Evolutionary conservation across 2,888 invertebrate genomes (phyloP), one percentile per base, ranked within the genome.

Genomic region (Leucania comma): DNA sequence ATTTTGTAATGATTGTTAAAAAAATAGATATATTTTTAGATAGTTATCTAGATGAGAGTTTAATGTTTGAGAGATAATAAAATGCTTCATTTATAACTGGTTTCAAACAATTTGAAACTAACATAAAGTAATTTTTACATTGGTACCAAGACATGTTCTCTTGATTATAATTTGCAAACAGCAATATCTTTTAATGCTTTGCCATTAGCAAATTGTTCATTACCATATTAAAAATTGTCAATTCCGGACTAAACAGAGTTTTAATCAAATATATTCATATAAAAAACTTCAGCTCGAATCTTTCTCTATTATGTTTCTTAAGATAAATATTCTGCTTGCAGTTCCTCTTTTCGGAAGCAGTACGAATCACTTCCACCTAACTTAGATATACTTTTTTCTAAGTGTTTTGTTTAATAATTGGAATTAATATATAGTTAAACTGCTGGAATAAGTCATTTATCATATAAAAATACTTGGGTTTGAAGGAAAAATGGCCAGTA

Each of bases 1-100:
- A 32, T 63, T 76, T 60, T 63, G 50, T 68, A 68, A 56, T 22
- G 5, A 32, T 59, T 64, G 14, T 17, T 38, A 20, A 3, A n/a
- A 20, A 32, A 56, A 53, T 22, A 1, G 24, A 35, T 22, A 32
- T 35, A 17, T 12, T 2, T 35, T 17, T 35, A 54, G 0, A 26
- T 0, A 24, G 10, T 38, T 9, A 3, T 22, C 12, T 46, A 17
- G 1, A 5, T 32, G 3, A 22, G 57, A 10, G 42, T 63, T 35
- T n/a, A 4, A 17, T 0, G 26, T 46, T 50, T 22, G 32, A 22
- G 2, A 0, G 22, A 5, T 17, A 14, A 4, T 35, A 10, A 10
- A 48, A 50, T 51, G 1, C 5, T 57, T 32, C 12, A 48, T 48
- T n/a, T 17, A 1, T 35, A n/a, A 29, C n/a, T 2, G 46, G 2